A percentile compares a stretch with the other conserved stretches of the same genome.
Conservation (phyloP, 2,888 invertebrate species). For the Cheilosia urbana region DNA sequence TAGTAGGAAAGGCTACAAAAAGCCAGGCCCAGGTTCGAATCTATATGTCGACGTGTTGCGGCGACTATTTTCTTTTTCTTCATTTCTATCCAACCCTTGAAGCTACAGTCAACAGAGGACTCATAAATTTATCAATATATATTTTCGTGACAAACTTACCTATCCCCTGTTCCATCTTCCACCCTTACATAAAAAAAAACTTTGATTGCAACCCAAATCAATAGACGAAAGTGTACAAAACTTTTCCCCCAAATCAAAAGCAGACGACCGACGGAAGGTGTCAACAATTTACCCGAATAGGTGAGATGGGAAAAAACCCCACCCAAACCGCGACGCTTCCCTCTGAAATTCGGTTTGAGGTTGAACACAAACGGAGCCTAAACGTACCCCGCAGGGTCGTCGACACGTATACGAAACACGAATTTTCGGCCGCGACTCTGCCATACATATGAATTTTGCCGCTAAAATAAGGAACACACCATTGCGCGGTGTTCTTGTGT, state of each 20-base stretch:
- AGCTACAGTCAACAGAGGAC: no score
- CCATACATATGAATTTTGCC: slow-evolving; percentile 10
- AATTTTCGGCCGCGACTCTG: slow-evolving; percentile 40
- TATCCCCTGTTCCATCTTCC: not conserved
- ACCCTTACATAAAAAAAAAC: not conserved
- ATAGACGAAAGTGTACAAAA: slow-evolving; percentile 9
- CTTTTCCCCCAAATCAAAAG: slow-evolving; percentile 7
- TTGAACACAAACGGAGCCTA: slow-evolving; percentile 72
- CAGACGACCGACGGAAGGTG: slow-evolving; percentile 8
- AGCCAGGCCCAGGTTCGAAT: no score
- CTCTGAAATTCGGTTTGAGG: slow-evolving; percentile 74
- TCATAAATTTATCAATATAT: no score
- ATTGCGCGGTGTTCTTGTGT: not conserved
- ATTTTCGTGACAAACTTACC: no score
- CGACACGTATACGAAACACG: slow-evolving; percentile 34
- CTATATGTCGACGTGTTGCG: no score
- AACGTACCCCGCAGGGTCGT: slow-evolving; percentile 55
- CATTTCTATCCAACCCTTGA: no score
- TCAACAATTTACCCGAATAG: slow-evolving; percentile 27
- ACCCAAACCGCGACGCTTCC: slow-evolving; percentile 48
- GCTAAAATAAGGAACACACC: slow-evolving; percentile 28
- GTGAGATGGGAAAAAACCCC: not conserved
- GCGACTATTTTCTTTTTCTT: no score
- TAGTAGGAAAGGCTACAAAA: no score
- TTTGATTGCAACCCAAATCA: not conserved